These are phyloP conservation scores for Aphis craccivora DNA, from an alignment of 1,140 invertebrate genomes.

Conservation along the genomic window DNA sequence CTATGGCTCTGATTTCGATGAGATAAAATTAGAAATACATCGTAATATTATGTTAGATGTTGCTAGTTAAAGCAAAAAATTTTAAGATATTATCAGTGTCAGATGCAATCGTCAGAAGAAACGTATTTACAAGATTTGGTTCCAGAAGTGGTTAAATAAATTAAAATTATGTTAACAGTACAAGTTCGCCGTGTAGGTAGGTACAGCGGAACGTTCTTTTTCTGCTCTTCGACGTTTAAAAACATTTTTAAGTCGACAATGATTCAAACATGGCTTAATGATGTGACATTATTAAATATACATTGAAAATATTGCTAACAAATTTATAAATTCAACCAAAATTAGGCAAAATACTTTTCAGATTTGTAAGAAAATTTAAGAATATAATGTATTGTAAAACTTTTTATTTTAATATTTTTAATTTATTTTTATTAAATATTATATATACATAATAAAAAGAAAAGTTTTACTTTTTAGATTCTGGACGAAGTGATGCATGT, in stretches of 20 bases:
- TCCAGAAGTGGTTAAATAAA: background rate
- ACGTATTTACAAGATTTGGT: background rate
- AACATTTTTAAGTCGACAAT: too few species aligned
- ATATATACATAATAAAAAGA: background rate
- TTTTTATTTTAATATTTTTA: background rate
- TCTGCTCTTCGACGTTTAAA: too few species aligned
- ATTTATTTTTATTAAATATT: too few species aligned
- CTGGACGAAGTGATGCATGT: too few species aligned
- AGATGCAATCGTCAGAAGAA: background rate
- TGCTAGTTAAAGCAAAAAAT: too few species aligned
- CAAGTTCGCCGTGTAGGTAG: constrained; percentile 1
- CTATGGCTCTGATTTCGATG: background rate
- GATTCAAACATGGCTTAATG: background rate
- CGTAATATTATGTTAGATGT: background rate
- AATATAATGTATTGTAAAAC: background rate
- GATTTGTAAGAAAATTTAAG: background rate
- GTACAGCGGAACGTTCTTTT: background rate
- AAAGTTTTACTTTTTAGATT: too few species aligned
- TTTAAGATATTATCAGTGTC: background rate
- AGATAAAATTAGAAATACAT: background rate
- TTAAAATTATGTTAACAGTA: constrained; percentile 30
- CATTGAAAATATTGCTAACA: background rate
- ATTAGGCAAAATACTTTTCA: background rate
- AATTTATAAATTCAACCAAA: background rate
- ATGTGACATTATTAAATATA: background rate